Evolutionary conservation across 2,113 vertebrate species (phyloP), one percentile per base, ranked within the genome.

Genomic region (human (Homo sapiens)): DNA sequence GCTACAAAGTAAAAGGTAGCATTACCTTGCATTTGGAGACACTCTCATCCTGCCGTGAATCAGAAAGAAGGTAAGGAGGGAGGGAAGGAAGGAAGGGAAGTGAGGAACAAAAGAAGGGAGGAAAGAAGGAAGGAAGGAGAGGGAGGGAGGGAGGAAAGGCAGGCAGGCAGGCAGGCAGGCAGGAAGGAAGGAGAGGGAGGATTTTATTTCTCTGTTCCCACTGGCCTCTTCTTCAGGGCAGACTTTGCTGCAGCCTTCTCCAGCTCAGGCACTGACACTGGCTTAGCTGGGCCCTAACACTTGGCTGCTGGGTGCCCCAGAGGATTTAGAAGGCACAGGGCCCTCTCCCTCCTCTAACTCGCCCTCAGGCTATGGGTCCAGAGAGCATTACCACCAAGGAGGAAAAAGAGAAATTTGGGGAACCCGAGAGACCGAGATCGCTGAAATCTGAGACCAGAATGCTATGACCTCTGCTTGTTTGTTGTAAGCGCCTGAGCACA

Each of bases 391-490:
- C 11, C 32, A 52, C 20, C 38, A 48, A 52, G 22, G 9, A 40
- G 45, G 59, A 50, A 43, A 14, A 75, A 40, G 6, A 80, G 70
- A 11, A 80, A 93, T 32, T 10, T 16, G 76, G 73, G 52, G 64
- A 57, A n/a, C 38, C 0, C 0, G 0, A 82, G 35, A 25, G 40
- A 35, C 1, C 1, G 12, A 57, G 50, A 5, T 2, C 7, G 8
- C 73, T 85, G 45, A 35, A 48, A 38, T 35, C 18, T 40, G 61
- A 52, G 13, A 0, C 25, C 25, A 38, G 9, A 5, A 11, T 12
- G 5, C 61, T 50, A 1, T 30, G 20, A 32, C 83, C n/a, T 57
- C 52, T 32, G n/a, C 55, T 30, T 45, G 43, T 52, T 14, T 50
- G 68, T 32, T n/a, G 20, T 72, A 66, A 83, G 55, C 18, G 35